Evolutionary conservation across 35 echinoderm and acorn worm genomes (phyloP).

Genomic region (Acanthaster planci): DNA sequence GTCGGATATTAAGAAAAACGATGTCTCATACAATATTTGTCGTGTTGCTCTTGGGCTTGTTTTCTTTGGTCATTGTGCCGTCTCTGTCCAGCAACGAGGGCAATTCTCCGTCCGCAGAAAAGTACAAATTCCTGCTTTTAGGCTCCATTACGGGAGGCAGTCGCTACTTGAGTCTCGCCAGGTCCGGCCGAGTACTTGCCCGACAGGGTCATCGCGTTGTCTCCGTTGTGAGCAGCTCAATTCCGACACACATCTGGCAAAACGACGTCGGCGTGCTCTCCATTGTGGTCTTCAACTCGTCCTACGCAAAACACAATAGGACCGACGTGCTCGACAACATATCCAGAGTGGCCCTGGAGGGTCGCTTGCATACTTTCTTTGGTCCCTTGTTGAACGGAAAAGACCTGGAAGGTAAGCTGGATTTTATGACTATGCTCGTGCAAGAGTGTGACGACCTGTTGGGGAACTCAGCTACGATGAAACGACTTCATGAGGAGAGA

Average conservation of each 20-base stretch:
- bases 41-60: too few relatives aligned
- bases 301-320: background rate
- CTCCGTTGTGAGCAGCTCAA: background rate
- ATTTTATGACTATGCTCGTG: background rate
- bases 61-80: too few relatives aligned
- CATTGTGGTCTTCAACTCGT: background rate
- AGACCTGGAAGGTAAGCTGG: background rate
- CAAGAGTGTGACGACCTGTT: background rate
- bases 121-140: background rate
- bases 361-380: background rate
- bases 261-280: background rate
- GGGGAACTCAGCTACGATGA: background rate
- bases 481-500: background rate
- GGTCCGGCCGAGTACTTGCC: background rate
- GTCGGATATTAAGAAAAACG: too few relatives aligned
- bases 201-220: background rate
- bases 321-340: background rate
- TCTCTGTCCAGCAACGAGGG: too few relatives aligned
- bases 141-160: background rate
- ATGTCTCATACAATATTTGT: too few relatives aligned
- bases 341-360: background rate
- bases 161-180: background rate
- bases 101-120: background rate
- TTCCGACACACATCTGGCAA: background rate
- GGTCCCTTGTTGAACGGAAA: background rate